phyloP scores from a whole-genome alignment of 2,888 invertebrate species.

The Lepidonotus clava region DNA sequence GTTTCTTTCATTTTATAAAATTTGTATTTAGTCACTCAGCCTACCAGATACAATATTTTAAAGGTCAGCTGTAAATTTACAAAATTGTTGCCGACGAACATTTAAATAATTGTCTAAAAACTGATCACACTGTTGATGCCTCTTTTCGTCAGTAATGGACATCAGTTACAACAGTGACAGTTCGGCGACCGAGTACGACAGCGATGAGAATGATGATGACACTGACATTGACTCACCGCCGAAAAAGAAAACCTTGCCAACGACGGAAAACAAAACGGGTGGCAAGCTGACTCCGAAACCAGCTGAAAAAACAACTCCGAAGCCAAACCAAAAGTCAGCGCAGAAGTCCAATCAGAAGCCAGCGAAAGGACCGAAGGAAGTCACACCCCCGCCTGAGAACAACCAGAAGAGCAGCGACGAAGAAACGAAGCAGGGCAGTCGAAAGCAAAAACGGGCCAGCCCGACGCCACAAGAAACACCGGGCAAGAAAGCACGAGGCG shows the following conservation, averaged over 20 bases:
- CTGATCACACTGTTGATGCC: no score
- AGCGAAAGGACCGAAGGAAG: no score
- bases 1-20: no score
- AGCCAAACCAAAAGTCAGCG: not conserved
- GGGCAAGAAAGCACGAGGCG: not conserved
- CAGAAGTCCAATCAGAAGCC: no score
- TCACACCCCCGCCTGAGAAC: no score
- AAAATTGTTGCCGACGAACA: no score
- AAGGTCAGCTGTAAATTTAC: no score
- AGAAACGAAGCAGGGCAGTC: no score
- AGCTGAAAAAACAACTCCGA: not conserved
- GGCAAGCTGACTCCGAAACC: not conserved
- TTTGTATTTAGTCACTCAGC: no score
- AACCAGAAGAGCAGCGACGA: no score
- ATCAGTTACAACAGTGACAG: conserved; percentile 16
- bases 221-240: not conserved
- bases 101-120: no score
- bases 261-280: not conserved
- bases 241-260: not conserved
- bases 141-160: not conserved
- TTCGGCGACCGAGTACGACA: not conserved
- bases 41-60: no score
- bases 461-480: not conserved
- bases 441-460: not conserved
- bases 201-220: not conserved